phyloP scores from a whole-genome alignment of 2,888 invertebrate genomes.

The Steinernema hermaphroditum region DNA sequence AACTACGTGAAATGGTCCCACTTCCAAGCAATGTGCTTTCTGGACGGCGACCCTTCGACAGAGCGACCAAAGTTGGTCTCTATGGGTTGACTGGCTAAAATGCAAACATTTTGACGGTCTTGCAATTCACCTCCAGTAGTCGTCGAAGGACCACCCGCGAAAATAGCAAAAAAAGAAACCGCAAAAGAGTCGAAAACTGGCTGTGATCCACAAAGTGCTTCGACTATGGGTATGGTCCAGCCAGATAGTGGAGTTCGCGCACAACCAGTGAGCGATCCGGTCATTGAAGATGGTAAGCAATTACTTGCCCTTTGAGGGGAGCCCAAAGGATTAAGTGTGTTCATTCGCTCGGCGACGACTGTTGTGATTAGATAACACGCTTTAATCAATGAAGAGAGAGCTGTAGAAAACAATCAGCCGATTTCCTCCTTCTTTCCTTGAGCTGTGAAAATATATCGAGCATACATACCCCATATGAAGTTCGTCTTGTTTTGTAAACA shows the following conservation, averaged over 20 bases:
- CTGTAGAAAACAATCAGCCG: too few species aligned
- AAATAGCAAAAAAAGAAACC: neutral
- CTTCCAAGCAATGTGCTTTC: constrained; percentile 3
- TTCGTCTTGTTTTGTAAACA: too few species aligned
- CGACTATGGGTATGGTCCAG: too few species aligned
- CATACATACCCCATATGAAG: too few species aligned
- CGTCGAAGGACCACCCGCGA: constrained; percentile 1
- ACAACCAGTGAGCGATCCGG: neutral
- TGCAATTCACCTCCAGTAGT: neutral
- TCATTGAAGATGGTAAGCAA: neutral
- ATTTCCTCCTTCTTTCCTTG: too few species aligned
- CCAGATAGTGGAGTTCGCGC: neutral
- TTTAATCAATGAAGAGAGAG: too few species aligned
- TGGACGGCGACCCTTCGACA: neutral
- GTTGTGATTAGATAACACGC: too few species aligned
- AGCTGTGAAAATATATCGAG: too few species aligned
- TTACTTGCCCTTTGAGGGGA: too few species aligned
- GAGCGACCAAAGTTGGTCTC: neutral
- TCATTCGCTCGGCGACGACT: too few species aligned
- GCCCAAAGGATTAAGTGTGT: too few species aligned
- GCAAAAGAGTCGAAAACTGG: neutral
- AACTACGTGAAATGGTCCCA: neutral
- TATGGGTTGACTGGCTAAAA: neutral
- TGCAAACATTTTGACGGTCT: neutral
- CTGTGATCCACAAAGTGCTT: neutral